A percentile compares a stretch with the other conserved stretches of the same genome.
Conservation (phyloP, 2,797 vertebrate species). For the Coluber constrictor region DNA sequence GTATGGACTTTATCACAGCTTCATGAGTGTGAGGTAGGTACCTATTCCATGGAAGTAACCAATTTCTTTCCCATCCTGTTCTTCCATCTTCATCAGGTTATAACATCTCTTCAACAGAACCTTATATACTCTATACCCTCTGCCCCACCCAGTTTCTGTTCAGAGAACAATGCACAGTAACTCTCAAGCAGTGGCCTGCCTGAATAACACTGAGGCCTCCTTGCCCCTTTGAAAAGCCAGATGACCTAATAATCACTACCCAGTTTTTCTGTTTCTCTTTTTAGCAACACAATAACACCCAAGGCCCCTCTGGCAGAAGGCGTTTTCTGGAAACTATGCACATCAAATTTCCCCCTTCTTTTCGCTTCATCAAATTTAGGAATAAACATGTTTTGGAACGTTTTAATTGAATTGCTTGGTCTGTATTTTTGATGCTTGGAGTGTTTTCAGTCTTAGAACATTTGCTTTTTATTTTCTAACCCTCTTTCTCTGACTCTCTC, state of each 20-base stretch:
- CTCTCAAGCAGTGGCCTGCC: not conserved
- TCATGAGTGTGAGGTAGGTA: not conserved
- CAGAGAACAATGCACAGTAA: not conserved
- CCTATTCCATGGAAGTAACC: not conserved
- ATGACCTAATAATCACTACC: not conserved
- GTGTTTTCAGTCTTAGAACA: not conserved
- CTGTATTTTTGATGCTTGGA: not conserved
- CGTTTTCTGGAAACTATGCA: not conserved
- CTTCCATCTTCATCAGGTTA: not conserved
- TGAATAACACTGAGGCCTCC: not conserved
- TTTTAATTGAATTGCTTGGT: not conserved
- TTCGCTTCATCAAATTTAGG: not conserved
- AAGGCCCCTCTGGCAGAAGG: not conserved
- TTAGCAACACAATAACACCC: not conserved
- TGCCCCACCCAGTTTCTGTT: not conserved
- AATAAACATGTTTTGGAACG: not conserved
- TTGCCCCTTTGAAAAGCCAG: not conserved
- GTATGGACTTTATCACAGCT: not conserved
- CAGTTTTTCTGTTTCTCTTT: not conserved
- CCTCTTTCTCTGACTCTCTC: not conserved
- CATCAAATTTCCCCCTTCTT: not conserved
- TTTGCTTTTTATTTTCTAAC: not conserved
- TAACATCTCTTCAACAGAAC: not conserved
- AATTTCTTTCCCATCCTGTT: no score
- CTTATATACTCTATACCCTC: not conserved